Evolutionary conservation across 2,797 vertebrate species (phyloP).

Genomic region (Ara ararauna): DNA sequence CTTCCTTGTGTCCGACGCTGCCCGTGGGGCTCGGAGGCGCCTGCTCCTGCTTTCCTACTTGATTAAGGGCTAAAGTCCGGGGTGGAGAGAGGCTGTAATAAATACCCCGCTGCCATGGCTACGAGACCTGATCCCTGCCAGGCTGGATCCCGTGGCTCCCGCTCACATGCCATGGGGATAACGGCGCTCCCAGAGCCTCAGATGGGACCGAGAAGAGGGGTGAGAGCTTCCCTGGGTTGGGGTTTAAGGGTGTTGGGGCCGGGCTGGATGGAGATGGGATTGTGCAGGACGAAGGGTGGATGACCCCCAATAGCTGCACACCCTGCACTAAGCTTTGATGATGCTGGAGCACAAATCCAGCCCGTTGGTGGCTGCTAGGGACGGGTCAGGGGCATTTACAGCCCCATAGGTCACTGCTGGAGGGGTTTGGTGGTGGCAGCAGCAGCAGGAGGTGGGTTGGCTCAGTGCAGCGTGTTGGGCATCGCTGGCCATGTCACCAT

Average conservation of each 20-base stretch:
- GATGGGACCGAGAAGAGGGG: not conserved
- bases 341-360: not conserved
- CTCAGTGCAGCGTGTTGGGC: not conserved
- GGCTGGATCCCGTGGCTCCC: conserved; percentile 32
- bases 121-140: conserved; percentile 55
- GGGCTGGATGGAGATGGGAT: not conserved
- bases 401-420: not conserved
- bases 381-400: not conserved
- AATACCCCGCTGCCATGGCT: conserved; percentile 85
- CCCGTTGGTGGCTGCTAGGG: not conserved
- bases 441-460: not conserved
- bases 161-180: fast-evolving
- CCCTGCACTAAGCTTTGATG: not conserved
- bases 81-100: conserved; percentile 75
- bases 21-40: not conserved
- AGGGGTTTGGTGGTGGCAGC: not conserved
- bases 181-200: not conserved
- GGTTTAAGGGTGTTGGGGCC: not conserved
- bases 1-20: not conserved
- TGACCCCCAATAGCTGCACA: not conserved
- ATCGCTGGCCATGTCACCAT: fast-evolving
- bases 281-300: not conserved
- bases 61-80: conserved; percentile 75
- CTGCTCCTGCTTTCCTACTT: not conserved
- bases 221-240: fast-evolving